A percentile compares a stretch with the other conserved stretches of the same genome.
Conservation (phyloP, 2,888 invertebrate genomes). For the Urechis unicinctus region DNA sequence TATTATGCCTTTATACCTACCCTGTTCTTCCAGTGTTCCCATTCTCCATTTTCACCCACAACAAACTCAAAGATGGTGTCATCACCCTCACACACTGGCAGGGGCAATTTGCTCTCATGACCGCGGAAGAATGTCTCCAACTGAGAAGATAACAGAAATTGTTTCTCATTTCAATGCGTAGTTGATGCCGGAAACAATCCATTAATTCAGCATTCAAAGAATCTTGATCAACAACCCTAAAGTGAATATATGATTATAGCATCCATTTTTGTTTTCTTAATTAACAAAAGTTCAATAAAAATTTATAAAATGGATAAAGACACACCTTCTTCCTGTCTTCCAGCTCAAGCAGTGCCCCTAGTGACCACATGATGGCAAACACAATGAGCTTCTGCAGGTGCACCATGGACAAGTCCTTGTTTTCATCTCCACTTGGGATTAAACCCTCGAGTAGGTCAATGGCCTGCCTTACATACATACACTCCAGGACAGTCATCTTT, state of each 20-base stretch:
- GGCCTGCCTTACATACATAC: slow-evolving; percentile 75
- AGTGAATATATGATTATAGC: no score
- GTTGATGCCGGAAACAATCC: no score
- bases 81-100: slow-evolving; percentile 41
- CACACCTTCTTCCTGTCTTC: slow-evolving; percentile 72
- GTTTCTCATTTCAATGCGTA: not conserved
- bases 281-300: no score
- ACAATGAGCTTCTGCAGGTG: slow-evolving; percentile 79
- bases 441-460: slow-evolving; percentile 71
- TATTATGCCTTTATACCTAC: no score
- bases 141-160: slow-evolving; percentile 23
- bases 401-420: slow-evolving; percentile 27
- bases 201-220: no score
- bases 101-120: slow-evolving; percentile 28
- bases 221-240: no score
- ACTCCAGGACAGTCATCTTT: slow-evolving; percentile 76
- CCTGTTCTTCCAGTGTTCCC: slow-evolving; percentile 83
- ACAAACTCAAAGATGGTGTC: slow-evolving; percentile 49
- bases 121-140: slow-evolving; percentile 38
- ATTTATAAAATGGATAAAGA: no score
- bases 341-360: slow-evolving; percentile 82
- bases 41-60: slow-evolving; percentile 53
- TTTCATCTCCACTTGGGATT: slow-evolving; percentile 61
- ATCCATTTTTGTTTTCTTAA: no score
- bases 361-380: slow-evolving; percentile 83